Evolutionary conservation across 2,888 invertebrate genomes (phyloP), one percentile per base, ranked within the genome.

Genomic region (Arenicola marina): DNA sequence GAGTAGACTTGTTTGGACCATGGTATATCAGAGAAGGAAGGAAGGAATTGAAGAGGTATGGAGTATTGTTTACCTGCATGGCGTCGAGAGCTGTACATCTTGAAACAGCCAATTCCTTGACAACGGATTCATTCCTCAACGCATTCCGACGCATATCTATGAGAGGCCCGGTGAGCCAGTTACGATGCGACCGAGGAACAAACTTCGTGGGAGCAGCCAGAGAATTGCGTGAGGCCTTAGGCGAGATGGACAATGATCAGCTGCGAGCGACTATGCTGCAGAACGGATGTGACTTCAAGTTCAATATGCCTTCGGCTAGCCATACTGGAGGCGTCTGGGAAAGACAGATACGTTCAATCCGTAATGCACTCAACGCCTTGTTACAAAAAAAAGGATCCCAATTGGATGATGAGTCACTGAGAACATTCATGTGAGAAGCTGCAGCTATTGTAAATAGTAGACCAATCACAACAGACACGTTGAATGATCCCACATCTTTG

Each of bases 1-100:
- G 78, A 11, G 51, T 82, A 0, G 82, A 83, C 51, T 78, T 72
- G n/a, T 76, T 74, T 31, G 79, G 81, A 7, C 80, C 79, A 0
- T 71, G 73, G 18, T 64, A 67, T 21, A 58, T 79, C 0, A 65
- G 68, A 29, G 73, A 75, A 21, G 72, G 72, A 4, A 57, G 73
- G 29, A 74, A 73, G 32, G 67, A 67, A n/a, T 53, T 71, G 2
- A 79, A 81, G 51, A 29, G 70, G 11, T 78, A 73, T 24, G 69
- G 78, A 11, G 74, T 69, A 4, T 58, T 81, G 4, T 80, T 79
- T 62, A 71, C 75, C 1, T 81, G 80, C 54, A 67, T 78, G 31
- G 56, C 66, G 1, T 75, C 77, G 34, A 71, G 75, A 56, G 78
- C 77, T 2, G 69, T 78, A 1, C 77, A 79, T 51, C 28, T 78